Percentiles rank a stretch among this genome's conserved stretches.
These are phyloP conservation scores for Ictidomys tridecemlineatus DNA, from an alignment of 2,113 vertebrate genomes.

Conservation along the genomic window DNA sequence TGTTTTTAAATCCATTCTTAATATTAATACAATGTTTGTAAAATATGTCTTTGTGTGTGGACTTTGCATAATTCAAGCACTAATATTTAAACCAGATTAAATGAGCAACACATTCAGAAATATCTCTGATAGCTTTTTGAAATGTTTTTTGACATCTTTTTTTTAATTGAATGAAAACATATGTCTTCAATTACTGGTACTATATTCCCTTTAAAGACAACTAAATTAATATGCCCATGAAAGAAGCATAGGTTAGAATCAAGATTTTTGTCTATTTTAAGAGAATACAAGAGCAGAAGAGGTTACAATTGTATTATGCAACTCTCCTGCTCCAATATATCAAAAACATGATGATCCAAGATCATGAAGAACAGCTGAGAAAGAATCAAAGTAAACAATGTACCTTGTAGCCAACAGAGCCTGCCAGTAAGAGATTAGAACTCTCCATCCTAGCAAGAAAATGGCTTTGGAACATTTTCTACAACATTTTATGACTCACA, in stretches of 20 bases:
- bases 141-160: slow-evolving; percentile 63
- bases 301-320: slow-evolving; percentile 46
- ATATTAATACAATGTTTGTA: neutral
- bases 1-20: slow-evolving; percentile 34
- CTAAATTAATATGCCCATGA: slow-evolving; percentile 6
- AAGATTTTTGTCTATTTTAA: slow-evolving; percentile 52
- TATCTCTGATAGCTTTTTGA: neutral
- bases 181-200: slow-evolving; percentile 55
- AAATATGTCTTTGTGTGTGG: neutral
- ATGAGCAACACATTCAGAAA: slow-evolving; percentile 35
- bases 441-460: slow-evolving; percentile 67
- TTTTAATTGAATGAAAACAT: slow-evolving; percentile 60
- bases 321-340: slow-evolving; percentile 51
- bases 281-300: slow-evolving; percentile 1
- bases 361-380: slow-evolving; percentile 66
- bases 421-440: slow-evolving; percentile 72
- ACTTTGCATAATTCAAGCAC: slow-evolving; percentile 10
- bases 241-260: slow-evolving; percentile 32
- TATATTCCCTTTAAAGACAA: slow-evolving; percentile 70
- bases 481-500: slow-evolving; percentile 70
- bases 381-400: slow-evolving; percentile 75
- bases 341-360: slow-evolving; percentile 63
- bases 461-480: slow-evolving; percentile 66
- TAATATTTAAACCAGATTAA: slow-evolving; percentile 59
- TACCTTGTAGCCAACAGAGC: slow-evolving; percentile 23